These are phyloP conservation scores for Brenthis ino DNA, from an alignment of 2,888 invertebrate genomes.

Conservation along the genomic window DNA sequence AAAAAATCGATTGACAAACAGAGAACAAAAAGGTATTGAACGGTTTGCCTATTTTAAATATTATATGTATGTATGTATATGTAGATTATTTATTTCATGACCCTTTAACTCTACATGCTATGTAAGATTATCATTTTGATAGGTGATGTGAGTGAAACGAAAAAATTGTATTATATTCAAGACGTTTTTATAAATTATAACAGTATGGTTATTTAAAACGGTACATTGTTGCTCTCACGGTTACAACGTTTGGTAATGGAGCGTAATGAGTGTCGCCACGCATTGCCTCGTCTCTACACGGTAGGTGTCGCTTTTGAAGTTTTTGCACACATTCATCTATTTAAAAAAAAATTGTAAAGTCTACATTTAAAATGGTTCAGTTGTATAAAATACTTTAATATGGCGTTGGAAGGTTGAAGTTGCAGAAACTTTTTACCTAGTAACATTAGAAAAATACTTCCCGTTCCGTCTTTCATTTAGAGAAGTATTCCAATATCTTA, in stretches of 20 bases:
- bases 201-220: constrained; percentile 29
- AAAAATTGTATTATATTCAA: constrained; percentile 16
- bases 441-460: constrained; percentile 9
- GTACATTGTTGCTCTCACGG: constrained; percentile 40
- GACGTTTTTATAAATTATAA: constrained; percentile 32
- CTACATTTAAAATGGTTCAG: background rate
- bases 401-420: background rate
- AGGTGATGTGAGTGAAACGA: constrained; percentile 13
- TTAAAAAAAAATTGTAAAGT: background rate
- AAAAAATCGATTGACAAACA: no score
- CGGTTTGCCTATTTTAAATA: no score
- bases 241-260: constrained; percentile 47
- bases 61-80: no score
- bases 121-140: constrained; percentile 6
- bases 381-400: background rate
- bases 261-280: constrained; percentile 49
- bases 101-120: background rate
- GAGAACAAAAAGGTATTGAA: no score
- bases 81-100: no score
- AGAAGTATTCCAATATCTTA: constrained; percentile 17
- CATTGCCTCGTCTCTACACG: constrained; percentile 37
- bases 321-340: background rate
- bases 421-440: background rate
- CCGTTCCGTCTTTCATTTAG: constrained; percentile 6
- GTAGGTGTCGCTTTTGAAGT: constrained; percentile 13